Evolutionary conservation across 2,888 invertebrate species (phyloP), one percentile per base, ranked within the genome.

Genomic region (Pammene aurita): DNA sequence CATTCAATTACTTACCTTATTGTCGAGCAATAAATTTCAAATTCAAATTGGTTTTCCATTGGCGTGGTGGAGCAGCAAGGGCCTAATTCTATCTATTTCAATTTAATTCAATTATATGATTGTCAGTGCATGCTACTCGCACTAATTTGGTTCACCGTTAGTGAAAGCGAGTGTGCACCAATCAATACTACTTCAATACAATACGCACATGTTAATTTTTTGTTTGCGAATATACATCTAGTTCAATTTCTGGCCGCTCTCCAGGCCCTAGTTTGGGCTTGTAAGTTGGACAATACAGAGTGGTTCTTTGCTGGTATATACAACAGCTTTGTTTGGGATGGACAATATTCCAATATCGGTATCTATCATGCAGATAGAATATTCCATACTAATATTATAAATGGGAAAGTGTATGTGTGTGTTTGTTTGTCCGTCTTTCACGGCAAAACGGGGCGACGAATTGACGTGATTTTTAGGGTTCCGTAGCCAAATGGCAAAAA

Each of bases 191-290:
- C 14, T 44, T 10, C 50, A 50, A 18, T 50, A 16, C 14, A 48
- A 48, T 16, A 48, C 48, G 16, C 7, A 50, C 11, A 18, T 7
- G 18, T 50, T 9, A 18, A 10, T 5, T 48, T 16, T 16, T 18
- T 0, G n/a, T 18, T 18, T 18, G 4, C 0, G 11, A 50, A 18
- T 50, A 9, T 10, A 11, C 18, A 5, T 50, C 5, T 7, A 4
- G 46, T 11, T 0, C 14, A 14, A 35, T 48, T 60, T 46, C 60
- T 60, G 60, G 60, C 60, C n/a, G 6, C 46, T n/a, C 11, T 46
- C 60, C 60, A 60, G 35, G 14, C 1, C 10, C 46, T 44, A 42
- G 58, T 60, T 57, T 57, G 57, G 35, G 60, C 38, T 14, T 55
- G 55, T 38, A 54, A 9, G 44, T 60, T 46, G 5, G 10, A 60